These are phyloP conservation scores for Lasaia peninsularis DNA, from an alignment of 1,140 invertebrate genomes.

Conservation along the genomic window DNA sequence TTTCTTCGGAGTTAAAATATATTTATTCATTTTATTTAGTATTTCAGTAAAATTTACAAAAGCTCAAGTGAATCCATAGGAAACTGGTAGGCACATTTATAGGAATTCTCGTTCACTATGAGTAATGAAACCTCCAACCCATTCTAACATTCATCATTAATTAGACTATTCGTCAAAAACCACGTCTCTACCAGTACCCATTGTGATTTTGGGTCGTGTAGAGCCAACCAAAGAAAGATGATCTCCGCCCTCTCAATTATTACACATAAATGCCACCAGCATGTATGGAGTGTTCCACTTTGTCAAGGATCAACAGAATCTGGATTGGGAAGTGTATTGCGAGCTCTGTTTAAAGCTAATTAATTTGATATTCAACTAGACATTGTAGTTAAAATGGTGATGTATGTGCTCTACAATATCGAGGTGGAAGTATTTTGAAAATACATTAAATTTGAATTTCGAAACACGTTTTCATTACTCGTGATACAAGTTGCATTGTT, in stretches of 20 bases:
- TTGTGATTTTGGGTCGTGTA: constrained; percentile 8
- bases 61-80: no score
- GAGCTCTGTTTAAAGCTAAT: constrained; percentile 7
- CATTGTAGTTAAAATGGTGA: constrained; percentile 1
- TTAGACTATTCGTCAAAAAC: constrained; percentile 7
- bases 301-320: not conserved
- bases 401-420: not conserved
- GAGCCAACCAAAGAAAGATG: constrained; percentile 1
- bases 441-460: not conserved
- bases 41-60: no score
- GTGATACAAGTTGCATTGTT: no score
- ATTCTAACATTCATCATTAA: constrained; percentile 5
- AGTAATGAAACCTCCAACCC: not conserved
- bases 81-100: not conserved
- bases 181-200: constrained; percentile 1
- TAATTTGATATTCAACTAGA: constrained; percentile 4
- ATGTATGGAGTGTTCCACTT: constrained; percentile 4
- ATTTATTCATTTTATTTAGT: no score
- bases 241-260: constrained; percentile 5
- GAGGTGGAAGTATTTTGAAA: not conserved
- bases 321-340: constrained; percentile 1
- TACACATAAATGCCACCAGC: not conserved
- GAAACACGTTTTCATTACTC: no score
- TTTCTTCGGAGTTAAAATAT: no score
- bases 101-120: no score